Base-by-base conservation (phyloP, 2,888 invertebrate genomes). In the Lamellibrachia satsuma region DNA sequence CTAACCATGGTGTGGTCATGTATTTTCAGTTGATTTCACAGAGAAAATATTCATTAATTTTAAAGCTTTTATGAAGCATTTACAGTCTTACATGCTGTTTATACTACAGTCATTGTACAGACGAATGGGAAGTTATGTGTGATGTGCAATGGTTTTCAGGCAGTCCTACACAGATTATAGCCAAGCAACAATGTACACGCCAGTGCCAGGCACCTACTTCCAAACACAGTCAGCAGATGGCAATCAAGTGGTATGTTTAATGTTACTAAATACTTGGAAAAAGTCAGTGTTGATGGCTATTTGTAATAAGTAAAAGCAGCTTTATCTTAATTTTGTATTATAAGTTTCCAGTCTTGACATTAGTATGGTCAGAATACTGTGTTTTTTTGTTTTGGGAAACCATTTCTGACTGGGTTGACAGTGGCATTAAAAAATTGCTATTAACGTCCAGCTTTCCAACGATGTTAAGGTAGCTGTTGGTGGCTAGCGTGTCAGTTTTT, bases 171-270 rank as follows among this genome's bases (percentile, higher is more conserved):
- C 94, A 4, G 94, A 94, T 52, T 96, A 96, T 94, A 95, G 95
- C 92, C 95, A 96, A 52, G 92, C 95, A 92, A 97, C 97, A 93
- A 97, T 97, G 95, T 97, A 97, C 97, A 97, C 97, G 96, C 97
- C 97, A 95, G 97, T 97, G 95, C 97, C 97, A 96, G 97, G 97
- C 96, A 98, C 97, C 96, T 98, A 97, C 96, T 93, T 94, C 91
- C 98, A 97, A 97, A 75, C 75, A 98, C 97, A 15, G 57, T 51
- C 9, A 75, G 90, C 51, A 92, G 92, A 90, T 27, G 55, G 15
- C 93, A 93, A 91, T 93, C 93, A 91, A 52, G 57, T 90, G n/a
- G 11, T 52, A 27, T 91, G 15, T 92, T 92, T n/a, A 52, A 39
- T 52, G 9, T 91, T 52, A 15, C 52, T 22, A 91, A 4, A 9